Percentiles rank a stretch among this genome's conserved stretches.
Conservation (phyloP, 2,888 invertebrate genomes). For the Sesia bembeciformis region DNA sequence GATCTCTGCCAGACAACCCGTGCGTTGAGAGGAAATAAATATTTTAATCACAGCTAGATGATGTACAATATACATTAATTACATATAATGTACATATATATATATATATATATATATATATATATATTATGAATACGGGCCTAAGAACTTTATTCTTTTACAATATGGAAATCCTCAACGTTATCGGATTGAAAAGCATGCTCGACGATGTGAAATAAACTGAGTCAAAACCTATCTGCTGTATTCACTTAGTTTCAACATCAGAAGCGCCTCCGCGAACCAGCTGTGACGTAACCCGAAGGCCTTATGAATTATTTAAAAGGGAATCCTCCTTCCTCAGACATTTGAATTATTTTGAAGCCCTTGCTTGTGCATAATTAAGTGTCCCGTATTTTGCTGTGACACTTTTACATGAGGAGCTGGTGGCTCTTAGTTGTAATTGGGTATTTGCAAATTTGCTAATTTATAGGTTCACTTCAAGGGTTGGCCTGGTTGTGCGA, state of each 20-base stretch:
- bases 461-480: slow-evolving; percentile 18
- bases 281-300: slow-evolving; percentile 46
- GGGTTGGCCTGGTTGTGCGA: slow-evolving; percentile 12
- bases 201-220: slow-evolving; percentile 28
- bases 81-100: too few relatives aligned
- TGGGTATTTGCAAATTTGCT: slow-evolving; percentile 22
- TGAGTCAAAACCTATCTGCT: slow-evolving; percentile 36
- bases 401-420: slow-evolving; percentile 25
- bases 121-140: not conserved
- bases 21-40: too few relatives aligned
- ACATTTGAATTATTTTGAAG: slow-evolving; percentile 62
- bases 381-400: slow-evolving; percentile 28
- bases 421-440: slow-evolving; percentile 11
- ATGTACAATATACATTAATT: too few relatives aligned
- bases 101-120: too few relatives aligned
- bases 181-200: slow-evolving; percentile 26
- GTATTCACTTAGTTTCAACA: slow-evolving; percentile 22
- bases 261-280: slow-evolving; percentile 12
- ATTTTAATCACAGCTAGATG: too few relatives aligned
- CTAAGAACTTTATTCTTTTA: slow-evolving; percentile 1
- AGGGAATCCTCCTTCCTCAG: slow-evolving; percentile 43
- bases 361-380: slow-evolving; percentile 51
- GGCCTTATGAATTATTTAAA: slow-evolving; percentile 60
- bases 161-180: slow-evolving; percentile 22
- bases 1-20: too few relatives aligned